These are phyloP conservation scores for Epizoanthus rinbou DNA, from an alignment of 92 coral and sea anemone species.

Conservation along the genomic window DNA sequence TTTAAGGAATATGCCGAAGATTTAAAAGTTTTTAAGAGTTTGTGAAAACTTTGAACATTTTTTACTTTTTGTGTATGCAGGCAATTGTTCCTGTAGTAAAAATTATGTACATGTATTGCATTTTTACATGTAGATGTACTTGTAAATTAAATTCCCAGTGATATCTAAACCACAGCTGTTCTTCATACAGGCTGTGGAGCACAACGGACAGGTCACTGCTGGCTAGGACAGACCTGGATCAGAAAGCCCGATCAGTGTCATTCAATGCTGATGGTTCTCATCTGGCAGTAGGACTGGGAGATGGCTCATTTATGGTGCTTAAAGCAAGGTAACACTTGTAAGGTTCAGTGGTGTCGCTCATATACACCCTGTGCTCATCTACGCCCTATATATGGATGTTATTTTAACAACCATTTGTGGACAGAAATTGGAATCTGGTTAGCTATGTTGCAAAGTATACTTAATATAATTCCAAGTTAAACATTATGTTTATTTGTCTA, in stretches of 20 bases:
- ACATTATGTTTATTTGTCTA: slow-evolving; percentile 18
- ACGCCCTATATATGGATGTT: neutral
- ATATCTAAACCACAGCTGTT: neutral
- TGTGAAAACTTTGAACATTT: no score
- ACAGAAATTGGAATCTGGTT: neutral
- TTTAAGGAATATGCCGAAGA: no score
- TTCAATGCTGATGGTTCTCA: slow-evolving; percentile 95
- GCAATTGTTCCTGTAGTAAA: no score
- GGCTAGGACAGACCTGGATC: slow-evolving; percentile 92
- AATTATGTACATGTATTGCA: no score
- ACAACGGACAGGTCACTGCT: slow-evolving; percentile 82
- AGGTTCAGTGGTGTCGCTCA: neutral
- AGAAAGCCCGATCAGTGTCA: slow-evolving; percentile 86
- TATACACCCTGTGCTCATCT: no score
- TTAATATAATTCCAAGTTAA: neutral
- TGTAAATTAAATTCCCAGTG: no score
- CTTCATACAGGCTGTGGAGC: slow-evolving; percentile 82
- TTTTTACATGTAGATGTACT: no score
- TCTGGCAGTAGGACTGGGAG: slow-evolving; percentile 88
- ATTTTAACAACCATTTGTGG: neutral
- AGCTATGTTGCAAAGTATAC: neutral
- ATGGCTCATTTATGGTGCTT: slow-evolving; percentile 93
- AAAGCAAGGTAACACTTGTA: slow-evolving; percentile 81
- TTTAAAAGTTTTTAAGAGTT: no score
- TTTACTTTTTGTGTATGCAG: no score